Evolutionary conservation across 2,113 vertebrate genomes (phyloP).

Genomic region (Pseudorhombus dupliciocellatus): DNA sequence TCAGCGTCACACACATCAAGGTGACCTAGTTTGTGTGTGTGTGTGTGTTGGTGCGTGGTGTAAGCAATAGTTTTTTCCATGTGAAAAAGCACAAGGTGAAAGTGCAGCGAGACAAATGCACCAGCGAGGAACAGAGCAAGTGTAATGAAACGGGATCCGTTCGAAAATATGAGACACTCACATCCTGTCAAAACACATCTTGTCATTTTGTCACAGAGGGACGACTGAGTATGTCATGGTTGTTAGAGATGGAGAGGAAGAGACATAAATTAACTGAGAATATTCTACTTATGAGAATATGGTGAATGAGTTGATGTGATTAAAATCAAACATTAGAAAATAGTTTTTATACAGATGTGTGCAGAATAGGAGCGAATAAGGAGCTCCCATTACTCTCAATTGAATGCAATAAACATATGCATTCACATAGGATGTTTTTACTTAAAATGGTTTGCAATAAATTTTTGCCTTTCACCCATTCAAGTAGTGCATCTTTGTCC

Average conservation of each 20-base stretch:
- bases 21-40: slow-evolving; percentile 68
- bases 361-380: not conserved
- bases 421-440: too few relatives aligned
- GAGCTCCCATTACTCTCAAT: not conserved
- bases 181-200: slow-evolving; percentile 34
- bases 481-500: too few relatives aligned
- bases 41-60: slow-evolving; percentile 14
- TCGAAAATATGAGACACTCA: slow-evolving; percentile 24
- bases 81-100: slow-evolving; percentile 42
- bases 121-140: not conserved
- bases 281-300: not conserved
- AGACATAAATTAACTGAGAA: not conserved
- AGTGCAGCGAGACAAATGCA: slow-evolving; percentile 24
- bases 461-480: too few relatives aligned
- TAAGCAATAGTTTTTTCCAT: slow-evolving; percentile 32
- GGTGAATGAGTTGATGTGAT: not conserved
- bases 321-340: not conserved
- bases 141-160: slow-evolving; percentile 11
- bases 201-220: slow-evolving; percentile 15
- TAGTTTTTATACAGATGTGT: not conserved
- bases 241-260: not conserved
- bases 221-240: slow-evolving; percentile 1
- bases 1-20: slow-evolving; percentile 58
- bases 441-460: too few relatives aligned
- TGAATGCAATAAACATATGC: not conserved